Percentiles rank a stretch among this genome's conserved stretches.
phyloP scores from a whole-genome alignment of 2,113 vertebrate genomes.

The Pseudorhombus dupliciocellatus region DNA sequence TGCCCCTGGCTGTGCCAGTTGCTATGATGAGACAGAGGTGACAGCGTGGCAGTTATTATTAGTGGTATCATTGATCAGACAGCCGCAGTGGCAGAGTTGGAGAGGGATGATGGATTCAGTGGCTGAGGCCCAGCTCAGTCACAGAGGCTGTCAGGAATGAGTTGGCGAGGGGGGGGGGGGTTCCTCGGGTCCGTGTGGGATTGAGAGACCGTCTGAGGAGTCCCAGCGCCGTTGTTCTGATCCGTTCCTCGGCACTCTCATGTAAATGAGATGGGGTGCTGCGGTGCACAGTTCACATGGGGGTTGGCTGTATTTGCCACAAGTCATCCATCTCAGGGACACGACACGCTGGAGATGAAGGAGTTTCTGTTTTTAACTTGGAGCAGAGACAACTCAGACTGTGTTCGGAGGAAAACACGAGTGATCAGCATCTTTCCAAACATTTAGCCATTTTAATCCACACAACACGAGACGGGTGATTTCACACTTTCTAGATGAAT shows the following conservation, averaged over 20 bases:
- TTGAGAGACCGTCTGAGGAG: conserved; percentile 13
- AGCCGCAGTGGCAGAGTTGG: conserved; percentile 56
- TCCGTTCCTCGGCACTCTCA: conserved; percentile 23
- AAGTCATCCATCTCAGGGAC: conserved; percentile 45
- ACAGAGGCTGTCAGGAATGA: conserved; percentile 55
- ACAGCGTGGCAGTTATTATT: conserved; percentile 83
- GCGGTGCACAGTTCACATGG: conserved; percentile 41
- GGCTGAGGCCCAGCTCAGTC: conserved; percentile 60
- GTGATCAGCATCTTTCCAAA: conserved; percentile 25
- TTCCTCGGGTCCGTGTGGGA: conserved; percentile 3
- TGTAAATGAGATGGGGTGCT: conserved; percentile 43
- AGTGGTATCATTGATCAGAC: conserved; percentile 85
- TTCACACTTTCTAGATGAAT: neutral
- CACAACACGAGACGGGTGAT: neutral
- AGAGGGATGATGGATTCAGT: conserved; percentile 78
- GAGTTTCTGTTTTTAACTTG: conserved; percentile 31
- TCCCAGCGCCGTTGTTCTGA: neutral
- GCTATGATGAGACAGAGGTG: conserved; percentile 75
- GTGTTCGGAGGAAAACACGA: neutral
- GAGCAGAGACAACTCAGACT: conserved; percentile 10
- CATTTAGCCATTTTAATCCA: conserved; percentile 13
- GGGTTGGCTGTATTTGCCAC: conserved; percentile 40
- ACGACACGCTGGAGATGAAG: conserved; percentile 34
- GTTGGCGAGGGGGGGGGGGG: conserved; percentile 45
- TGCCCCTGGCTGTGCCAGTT: conserved; percentile 74